Evolutionary conservation across 1,140 invertebrate species (phyloP).

Genomic region (Orchesella cincta): DNA sequence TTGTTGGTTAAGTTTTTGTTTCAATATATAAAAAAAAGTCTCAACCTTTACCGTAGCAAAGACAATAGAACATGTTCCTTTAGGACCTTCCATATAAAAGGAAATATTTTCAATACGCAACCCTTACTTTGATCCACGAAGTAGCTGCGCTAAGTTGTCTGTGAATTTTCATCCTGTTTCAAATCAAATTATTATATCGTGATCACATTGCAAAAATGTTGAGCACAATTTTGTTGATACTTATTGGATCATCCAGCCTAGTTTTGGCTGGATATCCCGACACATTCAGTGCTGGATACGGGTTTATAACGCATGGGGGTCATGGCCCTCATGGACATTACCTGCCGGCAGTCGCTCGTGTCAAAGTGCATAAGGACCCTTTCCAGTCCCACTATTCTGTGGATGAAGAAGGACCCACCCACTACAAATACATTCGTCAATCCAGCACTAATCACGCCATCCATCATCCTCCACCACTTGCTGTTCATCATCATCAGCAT

Average conservation of each 20-base stretch:
- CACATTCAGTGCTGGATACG: not conserved
- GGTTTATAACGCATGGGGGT: not conserved
- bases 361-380: slow-evolving; percentile 13
- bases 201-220: too few relatives aligned
- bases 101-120: too few relatives aligned
- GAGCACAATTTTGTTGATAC: too few relatives aligned
- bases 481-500: not conserved
- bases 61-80: too few relatives aligned
- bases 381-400: not conserved
- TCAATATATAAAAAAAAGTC: too few relatives aligned
- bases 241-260: not conserved
- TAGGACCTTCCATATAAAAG: too few relatives aligned
- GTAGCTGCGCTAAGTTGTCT: too few relatives aligned
- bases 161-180: too few relatives aligned
- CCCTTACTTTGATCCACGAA: too few relatives aligned
- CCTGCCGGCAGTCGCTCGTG: not conserved
- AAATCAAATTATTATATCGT: too few relatives aligned
- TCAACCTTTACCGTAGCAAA: too few relatives aligned
- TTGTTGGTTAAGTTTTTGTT: too few relatives aligned
- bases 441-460: not conserved
- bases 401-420: slow-evolving; percentile 5
- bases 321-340: not conserved
- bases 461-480: not conserved
- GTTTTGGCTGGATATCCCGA: not conserved
- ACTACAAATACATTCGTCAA: slow-evolving; percentile 29